Evolutionary conservation across 2,888 invertebrate genomes (phyloP), one percentile per base, ranked within the genome.

Genomic region (Halocaridina rubra): DNA sequence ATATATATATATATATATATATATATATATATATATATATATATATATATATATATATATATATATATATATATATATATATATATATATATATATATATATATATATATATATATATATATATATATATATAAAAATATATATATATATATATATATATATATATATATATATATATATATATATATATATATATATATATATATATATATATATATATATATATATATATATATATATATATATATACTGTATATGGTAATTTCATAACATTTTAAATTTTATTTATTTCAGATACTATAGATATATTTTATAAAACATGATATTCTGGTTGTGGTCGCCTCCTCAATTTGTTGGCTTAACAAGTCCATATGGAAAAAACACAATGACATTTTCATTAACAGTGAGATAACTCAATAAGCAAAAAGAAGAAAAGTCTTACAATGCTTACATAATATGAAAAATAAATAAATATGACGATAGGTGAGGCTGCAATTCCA

Each of bases 101-200:
- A 67, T 67, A 67, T 67, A 67, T 67, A 67, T 67, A 24, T 64
- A 64, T 64, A 64, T 64, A 64, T 64, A 64, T 64, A 64, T 64
- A 22, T 19, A 22, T 64, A 19, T 64, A 19, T 64, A 19, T 64
- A 19, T 64, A 19, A 22, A 0, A 22, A 19, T 64, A 19, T 64
- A 19, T 1, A 32, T 10, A 69, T 27, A 69, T 10, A 30, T 27
- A 30, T 30, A 69, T 8, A 1, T 32, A 5, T 32, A 30, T 30
- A 27, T 1, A 2, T 30, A 69, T 30, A 69, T 30, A 69, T 30
- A 69, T 30, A 69, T 69, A 69, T 39, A 39, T 74, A 69, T 69
- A 30, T 69, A 69, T 29, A 69, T 69, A 69, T 69, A 69, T 69
- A 69, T 69, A 69, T 69, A 69, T 69, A 69, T 69, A 30, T 29